phyloP scores from a whole-genome alignment of 2,888 invertebrate species.

The Chouioia cunea region DNA sequence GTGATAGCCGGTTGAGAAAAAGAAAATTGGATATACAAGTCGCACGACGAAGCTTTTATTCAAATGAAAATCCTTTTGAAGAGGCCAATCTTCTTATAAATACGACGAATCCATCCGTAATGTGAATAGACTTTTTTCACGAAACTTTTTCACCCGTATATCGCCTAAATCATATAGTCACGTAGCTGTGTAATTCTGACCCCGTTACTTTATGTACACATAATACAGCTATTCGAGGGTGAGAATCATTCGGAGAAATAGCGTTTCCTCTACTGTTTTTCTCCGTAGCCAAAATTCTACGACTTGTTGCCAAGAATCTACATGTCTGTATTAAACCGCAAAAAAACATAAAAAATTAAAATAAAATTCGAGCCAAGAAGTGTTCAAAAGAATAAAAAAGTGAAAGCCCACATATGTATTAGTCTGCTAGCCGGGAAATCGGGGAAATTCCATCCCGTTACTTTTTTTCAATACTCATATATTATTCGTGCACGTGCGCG shows the following conservation, averaged over 20 bases:
- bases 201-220: slow-evolving; percentile 18
- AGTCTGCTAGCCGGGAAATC: not conserved
- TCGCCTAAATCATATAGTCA: not conserved
- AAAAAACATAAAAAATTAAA: no score
- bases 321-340: no score
- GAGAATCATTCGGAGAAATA: slow-evolving; percentile 1
- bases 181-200: slow-evolving; percentile 25
- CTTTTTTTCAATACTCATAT: not conserved
- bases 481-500: not conserved
- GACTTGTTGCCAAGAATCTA: no score
- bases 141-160: no score
- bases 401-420: no score
- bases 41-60: slow-evolving; percentile 1
- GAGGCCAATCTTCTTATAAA: not conserved
- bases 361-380: no score
- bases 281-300: no score
- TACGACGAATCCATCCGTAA: not conserved
- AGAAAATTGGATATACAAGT: not conserved
- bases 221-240: slow-evolving; percentile 8
- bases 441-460: not conserved
- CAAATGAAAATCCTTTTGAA: slow-evolving; percentile 2
- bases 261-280: not conserved
- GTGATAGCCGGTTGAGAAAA: not conserved
- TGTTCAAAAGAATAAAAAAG: no score
- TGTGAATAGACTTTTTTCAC: no score